A percentile compares a stretch with the other conserved stretches of the same genome.
phyloP scores from a whole-genome alignment of 2,797 vertebrate species.

The Amphiprion clarkii region DNA sequence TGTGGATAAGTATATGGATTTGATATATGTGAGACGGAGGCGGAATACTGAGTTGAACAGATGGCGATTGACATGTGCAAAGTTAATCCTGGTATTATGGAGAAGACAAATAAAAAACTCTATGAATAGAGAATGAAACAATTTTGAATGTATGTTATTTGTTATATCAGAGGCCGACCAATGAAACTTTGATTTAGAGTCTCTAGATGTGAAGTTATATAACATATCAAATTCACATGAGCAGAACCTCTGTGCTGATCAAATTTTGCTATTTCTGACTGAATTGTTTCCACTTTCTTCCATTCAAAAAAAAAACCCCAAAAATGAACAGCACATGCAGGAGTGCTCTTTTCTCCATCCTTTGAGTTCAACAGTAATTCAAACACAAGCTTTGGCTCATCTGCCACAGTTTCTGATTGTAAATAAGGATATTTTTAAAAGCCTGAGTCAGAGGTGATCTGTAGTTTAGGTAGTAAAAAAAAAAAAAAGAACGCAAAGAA shows the following conservation, averaged over 20 bases:
- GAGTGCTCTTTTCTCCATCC: background rate
- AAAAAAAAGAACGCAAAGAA: background rate
- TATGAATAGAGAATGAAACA: constrained; percentile 54
- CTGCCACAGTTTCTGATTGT: background rate
- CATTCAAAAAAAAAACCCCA: constrained; percentile 12
- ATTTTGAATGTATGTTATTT: constrained; percentile 44
- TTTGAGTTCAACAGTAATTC: background rate
- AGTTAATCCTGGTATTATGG: constrained; percentile 68
- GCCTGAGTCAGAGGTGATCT: background rate
- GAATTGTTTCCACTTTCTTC: constrained; percentile 8
- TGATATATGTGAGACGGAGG: constrained; percentile 12
- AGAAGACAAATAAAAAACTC: constrained; percentile 47
- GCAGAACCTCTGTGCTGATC: constrained; percentile 3
- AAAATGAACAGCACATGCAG: constrained; percentile 18
- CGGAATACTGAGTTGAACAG: constrained; percentile 52
- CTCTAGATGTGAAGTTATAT: background rate
- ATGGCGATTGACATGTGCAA: constrained; percentile 64
- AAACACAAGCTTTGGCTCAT: background rate
- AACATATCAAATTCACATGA: constrained; percentile 1
- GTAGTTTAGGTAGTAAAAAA: background rate
- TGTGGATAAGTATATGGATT: background rate
- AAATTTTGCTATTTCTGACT: constrained; percentile 13
- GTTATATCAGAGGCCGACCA: constrained; percentile 1
- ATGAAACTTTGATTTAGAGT: background rate
- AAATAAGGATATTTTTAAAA: background rate